phyloP scores from a whole-genome alignment of 2,113 vertebrate species.

The Anhinga anhinga region DNA sequence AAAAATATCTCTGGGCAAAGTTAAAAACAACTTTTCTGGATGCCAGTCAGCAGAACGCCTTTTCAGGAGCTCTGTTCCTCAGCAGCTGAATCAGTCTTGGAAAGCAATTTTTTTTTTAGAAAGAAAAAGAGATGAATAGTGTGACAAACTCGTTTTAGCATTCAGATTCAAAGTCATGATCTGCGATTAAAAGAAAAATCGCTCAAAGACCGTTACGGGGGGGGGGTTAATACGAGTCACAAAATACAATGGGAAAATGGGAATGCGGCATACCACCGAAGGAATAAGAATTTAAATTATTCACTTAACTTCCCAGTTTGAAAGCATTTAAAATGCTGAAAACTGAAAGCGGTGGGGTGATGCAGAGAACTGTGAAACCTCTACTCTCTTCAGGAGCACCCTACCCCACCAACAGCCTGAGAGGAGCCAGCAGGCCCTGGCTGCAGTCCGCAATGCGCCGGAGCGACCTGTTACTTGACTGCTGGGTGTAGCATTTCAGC shows the following conservation, averaged over 20 bases:
- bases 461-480: not conserved
- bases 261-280: not conserved
- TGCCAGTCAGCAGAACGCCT: not conserved
- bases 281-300: not conserved
- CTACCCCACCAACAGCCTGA: not conserved
- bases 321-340: not conserved
- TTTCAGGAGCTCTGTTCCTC: not conserved
- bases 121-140: not conserved
- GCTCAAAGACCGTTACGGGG: not conserved
- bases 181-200: not conserved
- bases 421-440: not conserved
- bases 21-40: not conserved
- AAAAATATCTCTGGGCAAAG: not conserved
- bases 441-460: fast-evolving
- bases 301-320: not conserved
- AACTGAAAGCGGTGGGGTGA: not conserved
- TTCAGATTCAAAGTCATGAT: not conserved
- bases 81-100: not conserved
- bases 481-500: not conserved
- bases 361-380: not conserved
- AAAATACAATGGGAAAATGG: not conserved
- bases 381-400: not conserved
- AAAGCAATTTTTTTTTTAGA: not conserved
- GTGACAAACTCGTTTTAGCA: conserved; percentile 1
- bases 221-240: not conserved